Evolutionary conservation across 2,113 vertebrate species (phyloP).

Genomic region (Solea senegalensis): DNA sequence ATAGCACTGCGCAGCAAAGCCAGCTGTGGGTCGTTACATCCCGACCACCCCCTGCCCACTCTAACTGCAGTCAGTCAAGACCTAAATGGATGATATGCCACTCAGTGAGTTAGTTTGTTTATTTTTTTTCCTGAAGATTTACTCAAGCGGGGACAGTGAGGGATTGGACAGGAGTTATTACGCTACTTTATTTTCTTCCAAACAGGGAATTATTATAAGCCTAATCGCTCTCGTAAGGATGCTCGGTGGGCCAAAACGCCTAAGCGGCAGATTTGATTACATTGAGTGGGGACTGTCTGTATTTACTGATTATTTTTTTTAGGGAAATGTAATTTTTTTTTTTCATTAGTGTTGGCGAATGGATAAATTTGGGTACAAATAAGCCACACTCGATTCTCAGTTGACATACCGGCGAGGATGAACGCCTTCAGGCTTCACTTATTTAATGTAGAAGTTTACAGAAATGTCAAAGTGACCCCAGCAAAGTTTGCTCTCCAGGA

Average conservation of each 20-base stretch:
- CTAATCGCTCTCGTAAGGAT: slow-evolving; percentile 27
- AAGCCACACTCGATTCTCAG: slow-evolving; percentile 4
- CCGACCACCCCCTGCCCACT: slow-evolving; percentile 50
- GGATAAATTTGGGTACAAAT: slow-evolving; percentile 15
- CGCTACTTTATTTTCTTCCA: slow-evolving; percentile 61
- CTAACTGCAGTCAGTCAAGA: slow-evolving; percentile 58
- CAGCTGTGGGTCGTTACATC: slow-evolving; percentile 76
- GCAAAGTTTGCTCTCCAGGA: slow-evolving; percentile 14
- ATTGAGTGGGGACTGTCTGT: slow-evolving; percentile 45
- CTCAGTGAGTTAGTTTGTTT: slow-evolving; percentile 35
- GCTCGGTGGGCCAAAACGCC: slow-evolving; percentile 39
- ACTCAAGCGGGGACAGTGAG: slow-evolving; percentile 41
- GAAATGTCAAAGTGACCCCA: slow-evolving; percentile 12
- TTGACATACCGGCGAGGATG: slow-evolving; percentile 25
- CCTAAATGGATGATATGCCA: slow-evolving; percentile 67
- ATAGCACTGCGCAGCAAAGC: slow-evolving; percentile 60
- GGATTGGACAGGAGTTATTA: slow-evolving; percentile 50
- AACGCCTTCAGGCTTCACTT: slow-evolving; percentile 23
- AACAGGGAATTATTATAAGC: slow-evolving; percentile 64
- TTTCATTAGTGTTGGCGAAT: slow-evolving; percentile 17
- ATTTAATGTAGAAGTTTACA: slow-evolving; percentile 35
- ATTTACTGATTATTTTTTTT: slow-evolving; percentile 61
- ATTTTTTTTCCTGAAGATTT: slow-evolving; percentile 48
- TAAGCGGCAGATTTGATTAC: slow-evolving; percentile 57
- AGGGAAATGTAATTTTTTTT: slow-evolving; percentile 19